Conservation (phyloP, 1,140 invertebrate genomes). For the Caenorhabditis briggsae region DNA sequence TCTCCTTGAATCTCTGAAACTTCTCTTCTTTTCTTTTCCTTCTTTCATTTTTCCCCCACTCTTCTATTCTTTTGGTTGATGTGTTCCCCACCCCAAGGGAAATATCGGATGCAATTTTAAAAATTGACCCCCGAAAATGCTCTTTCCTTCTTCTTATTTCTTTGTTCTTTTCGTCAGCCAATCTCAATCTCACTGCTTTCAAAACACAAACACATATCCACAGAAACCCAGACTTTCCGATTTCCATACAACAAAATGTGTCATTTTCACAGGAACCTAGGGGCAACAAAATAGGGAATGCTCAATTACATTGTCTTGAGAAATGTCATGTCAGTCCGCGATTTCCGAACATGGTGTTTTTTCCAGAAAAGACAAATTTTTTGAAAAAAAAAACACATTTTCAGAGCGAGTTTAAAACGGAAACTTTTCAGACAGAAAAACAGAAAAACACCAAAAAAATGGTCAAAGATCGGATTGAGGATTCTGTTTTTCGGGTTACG, state of each 20-base stretch:
- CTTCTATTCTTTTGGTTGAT: background rate
- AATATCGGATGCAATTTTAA: constrained; percentile 54
- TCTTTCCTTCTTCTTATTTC: constrained; percentile 8
- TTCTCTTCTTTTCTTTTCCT: background rate
- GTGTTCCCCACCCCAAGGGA: constrained; percentile 3
- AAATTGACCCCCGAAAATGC: constrained; percentile 30
- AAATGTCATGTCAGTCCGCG: constrained; percentile 29
- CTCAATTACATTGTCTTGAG: constrained; percentile 35
- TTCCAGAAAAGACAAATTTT: background rate
- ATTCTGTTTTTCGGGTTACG: background rate
- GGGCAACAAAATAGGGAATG: background rate
- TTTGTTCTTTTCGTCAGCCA: constrained; percentile 27
- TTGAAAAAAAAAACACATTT: background rate
- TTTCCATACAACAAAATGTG: background rate
- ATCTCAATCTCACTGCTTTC: background rate
- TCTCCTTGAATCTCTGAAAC: background rate
- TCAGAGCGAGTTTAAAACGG: constrained; percentile 1
- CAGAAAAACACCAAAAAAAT: constrained; percentile 16
- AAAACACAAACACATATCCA: background rate
- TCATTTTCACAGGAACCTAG: background rate
- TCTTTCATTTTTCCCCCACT: background rate
- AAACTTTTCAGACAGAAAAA: background rate
- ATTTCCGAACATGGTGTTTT: constrained; percentile 5
- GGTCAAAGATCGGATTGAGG: background rate
- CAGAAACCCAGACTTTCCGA: too few relatives aligned